Evolutionary conservation across 1,140 invertebrate species (phyloP), one percentile per base, ranked within the genome.

Genomic region (Scaptomyza hsui): DNA sequence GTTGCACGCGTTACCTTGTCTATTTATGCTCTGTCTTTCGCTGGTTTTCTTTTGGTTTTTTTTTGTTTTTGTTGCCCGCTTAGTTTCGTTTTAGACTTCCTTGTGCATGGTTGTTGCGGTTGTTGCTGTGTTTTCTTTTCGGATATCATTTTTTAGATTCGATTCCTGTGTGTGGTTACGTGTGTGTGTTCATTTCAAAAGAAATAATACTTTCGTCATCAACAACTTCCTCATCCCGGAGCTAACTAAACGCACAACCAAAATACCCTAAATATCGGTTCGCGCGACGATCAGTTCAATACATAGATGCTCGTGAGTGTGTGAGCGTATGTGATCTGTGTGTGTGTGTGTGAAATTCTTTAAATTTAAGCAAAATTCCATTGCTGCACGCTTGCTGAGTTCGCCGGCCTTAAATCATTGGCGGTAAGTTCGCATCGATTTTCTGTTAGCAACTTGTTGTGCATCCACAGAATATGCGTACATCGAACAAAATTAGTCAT

Each of bases 401-500:
- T 72, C 37, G 74, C 64, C 72, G 55, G 61, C 48, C 61, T 45
- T 12, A 63, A 69, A 57, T 42, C 37, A 53, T 69, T 70, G 47
- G 64, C 65, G 75, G 80, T 83, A 64, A 85, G 79, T 72, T 59
- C 42, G 35, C 57, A 73, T 73, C 57, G 69, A 67, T 72, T 72
- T 72, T 73, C 53, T 55, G 44, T 45, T 67, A 65, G 51, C 41
- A 55, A 72, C 72, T 39, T 62, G 64, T 75, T 64, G 63, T 60
- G 62, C 69, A 53, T 18, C 26, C 39, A 39, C 44, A 29, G 21
- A 44, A 39, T 29, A 41, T 49, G 39, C 19, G 26, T 63, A 39
- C 42, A 64, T 44, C 65, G 45, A 49, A 1, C 37, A 68, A 67
- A 53, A 86, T 85, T 86, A 85, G 81, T 85, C 80, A 85, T 85